A percentile compares a stretch with the other conserved stretches of the same genome.
phyloP scores from a whole-genome alignment of 2,797 vertebrate genomes.

The Miichthys miiuy region DNA sequence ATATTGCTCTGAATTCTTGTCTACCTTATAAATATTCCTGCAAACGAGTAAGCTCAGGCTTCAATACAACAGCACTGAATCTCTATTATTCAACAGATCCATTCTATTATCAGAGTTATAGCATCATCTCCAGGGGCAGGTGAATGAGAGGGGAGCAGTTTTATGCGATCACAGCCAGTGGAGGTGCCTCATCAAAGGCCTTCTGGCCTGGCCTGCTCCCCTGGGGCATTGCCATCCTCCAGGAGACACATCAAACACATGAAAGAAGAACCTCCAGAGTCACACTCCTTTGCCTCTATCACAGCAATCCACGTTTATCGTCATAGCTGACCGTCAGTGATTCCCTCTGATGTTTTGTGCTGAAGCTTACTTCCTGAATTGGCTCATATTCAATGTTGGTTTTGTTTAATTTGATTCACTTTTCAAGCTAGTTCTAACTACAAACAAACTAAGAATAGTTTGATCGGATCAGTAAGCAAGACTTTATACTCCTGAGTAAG shows the following conservation, averaged over 20 bases:
- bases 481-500: slow-evolving; percentile 17
- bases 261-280: slow-evolving; percentile 69
- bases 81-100: slow-evolving; percentile 34
- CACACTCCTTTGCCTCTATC: slow-evolving; percentile 43
- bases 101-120: slow-evolving; percentile 24
- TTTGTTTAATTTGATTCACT: background rate
- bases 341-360: slow-evolving; percentile 32
- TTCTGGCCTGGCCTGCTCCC: slow-evolving; percentile 66
- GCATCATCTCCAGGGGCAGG: slow-evolving; percentile 44
- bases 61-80: slow-evolving; percentile 4
- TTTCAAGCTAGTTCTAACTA: slow-evolving; percentile 20
- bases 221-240: slow-evolving; percentile 62
- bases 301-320: slow-evolving; percentile 48
- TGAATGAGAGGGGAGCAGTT: slow-evolving; percentile 64
- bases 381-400: background rate
- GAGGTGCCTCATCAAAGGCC: slow-evolving; percentile 79
- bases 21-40: slow-evolving; percentile 20
- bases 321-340: slow-evolving; percentile 45
- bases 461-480: slow-evolving; percentile 10
- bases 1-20: slow-evolving; percentile 12
- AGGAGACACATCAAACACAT: slow-evolving; percentile 77
- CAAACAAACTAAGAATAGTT: background rate
- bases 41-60: slow-evolving; percentile 1
- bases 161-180: slow-evolving; percentile 66
- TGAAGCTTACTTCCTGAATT: background rate